A percentile compares a stretch with the other conserved stretches of the same genome.
phyloP scores from a whole-genome alignment of 2,113 vertebrate genomes.

The Solea solea region DNA sequence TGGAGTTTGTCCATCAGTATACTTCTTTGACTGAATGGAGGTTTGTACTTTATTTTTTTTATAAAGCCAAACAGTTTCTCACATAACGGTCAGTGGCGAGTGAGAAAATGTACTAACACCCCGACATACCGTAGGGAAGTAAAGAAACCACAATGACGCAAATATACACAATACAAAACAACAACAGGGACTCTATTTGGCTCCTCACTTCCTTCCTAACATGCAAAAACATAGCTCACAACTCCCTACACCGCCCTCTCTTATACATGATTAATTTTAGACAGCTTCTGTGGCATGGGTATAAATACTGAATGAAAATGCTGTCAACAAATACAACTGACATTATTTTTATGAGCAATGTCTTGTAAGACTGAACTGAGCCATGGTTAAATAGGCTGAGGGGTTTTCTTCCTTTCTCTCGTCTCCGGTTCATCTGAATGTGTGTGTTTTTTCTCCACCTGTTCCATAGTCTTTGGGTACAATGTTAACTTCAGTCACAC shows the following conservation, averaged over 20 bases:
- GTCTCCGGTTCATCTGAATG: conserved; percentile 41
- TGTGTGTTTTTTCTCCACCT: conserved; percentile 54
- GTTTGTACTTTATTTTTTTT: too few species aligned
- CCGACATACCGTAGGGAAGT: too few species aligned
- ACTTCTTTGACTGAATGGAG: too few species aligned
- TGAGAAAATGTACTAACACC: too few species aligned
- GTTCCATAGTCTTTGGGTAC: conserved; percentile 46
- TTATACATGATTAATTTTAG: conserved; percentile 30
- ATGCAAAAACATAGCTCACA: conserved; percentile 17
- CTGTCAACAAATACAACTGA: conserved; percentile 28
- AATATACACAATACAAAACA: not conserved
- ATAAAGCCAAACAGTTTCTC: too few species aligned
- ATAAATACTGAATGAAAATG: conserved; percentile 46
- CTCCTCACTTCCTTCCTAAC: not conserved
- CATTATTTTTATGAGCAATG: conserved; percentile 23
- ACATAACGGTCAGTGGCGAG: too few species aligned
- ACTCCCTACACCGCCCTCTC: not conserved
- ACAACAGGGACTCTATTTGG: not conserved
- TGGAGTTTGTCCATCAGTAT: too few species aligned
- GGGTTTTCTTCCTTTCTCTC: conserved; percentile 33
- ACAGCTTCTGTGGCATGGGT: conserved; percentile 8
- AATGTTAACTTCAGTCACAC: conserved; percentile 45
- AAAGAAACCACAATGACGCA: not conserved
- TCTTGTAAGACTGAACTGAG: conserved; percentile 14
- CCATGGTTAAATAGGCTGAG: conserved; percentile 25